phyloP scores from a whole-genome alignment of 2,888 invertebrate species.

The Alsophila aescularia region DNA sequence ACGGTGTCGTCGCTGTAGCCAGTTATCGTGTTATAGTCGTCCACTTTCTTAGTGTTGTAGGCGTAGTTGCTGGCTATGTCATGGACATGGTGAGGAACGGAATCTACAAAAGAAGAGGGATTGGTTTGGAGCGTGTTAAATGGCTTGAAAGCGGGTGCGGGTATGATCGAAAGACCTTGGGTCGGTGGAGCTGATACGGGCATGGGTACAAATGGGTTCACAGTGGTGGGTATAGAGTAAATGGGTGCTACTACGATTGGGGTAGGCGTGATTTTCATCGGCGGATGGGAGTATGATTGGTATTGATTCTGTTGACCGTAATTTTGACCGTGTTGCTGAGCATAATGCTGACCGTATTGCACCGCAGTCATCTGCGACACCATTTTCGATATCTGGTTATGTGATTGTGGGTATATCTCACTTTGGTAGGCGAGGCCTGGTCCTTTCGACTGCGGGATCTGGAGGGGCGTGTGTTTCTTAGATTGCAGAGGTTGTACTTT shows the following conservation, averaged over 20 bases:
- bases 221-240: conserved; percentile 83
- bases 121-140: conserved; percentile 59
- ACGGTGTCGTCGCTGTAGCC: conserved; percentile 76
- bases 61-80: conserved; percentile 63
- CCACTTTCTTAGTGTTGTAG: conserved; percentile 77
- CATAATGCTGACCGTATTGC: conserved; percentile 53
- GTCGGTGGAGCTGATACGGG: conserved; percentile 54
- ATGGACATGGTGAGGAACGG: conserved; percentile 76
- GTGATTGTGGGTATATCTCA: conserved; percentile 73
- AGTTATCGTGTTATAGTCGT: conserved; percentile 77
- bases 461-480: conserved; percentile 62
- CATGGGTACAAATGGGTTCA: conserved; percentile 82
- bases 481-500: conserved; percentile 77
- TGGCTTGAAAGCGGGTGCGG: conserved; percentile 68
- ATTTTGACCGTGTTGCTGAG: conserved; percentile 44
- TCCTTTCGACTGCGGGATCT: conserved; percentile 68
- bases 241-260: conserved; percentile 64
- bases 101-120: conserved; percentile 81
- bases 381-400: conserved; percentile 75
- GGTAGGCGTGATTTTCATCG: conserved; percentile 64
- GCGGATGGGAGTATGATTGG: conserved; percentile 31
- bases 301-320: conserved; percentile 40
- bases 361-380: conserved; percentile 77
- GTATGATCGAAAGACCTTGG: conserved; percentile 67
- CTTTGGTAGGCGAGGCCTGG: conserved; percentile 72